Base-by-base conservation (phyloP, 92 coral and sea anemone genomes). In the Porites evermanni region DNA sequence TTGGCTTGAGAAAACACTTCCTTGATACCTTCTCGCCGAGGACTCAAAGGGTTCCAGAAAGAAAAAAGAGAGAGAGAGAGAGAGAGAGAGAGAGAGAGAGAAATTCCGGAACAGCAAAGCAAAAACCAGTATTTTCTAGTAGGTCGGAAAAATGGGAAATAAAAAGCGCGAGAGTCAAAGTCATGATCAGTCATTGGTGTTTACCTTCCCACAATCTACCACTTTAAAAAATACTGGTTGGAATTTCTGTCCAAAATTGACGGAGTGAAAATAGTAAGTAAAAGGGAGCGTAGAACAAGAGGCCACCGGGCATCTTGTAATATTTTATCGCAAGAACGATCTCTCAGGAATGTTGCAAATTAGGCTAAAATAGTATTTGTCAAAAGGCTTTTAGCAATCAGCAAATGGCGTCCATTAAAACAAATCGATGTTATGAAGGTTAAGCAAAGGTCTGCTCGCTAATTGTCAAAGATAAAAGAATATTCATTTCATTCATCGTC, bases 341-440 rank as follows among this genome's bases (percentile, higher is more conserved):
- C 53, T 61, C 56, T 11, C 16, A 1, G 70, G 21, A 6, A 18
- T 32, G 20, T 18, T 32, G 44, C n/a, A 19, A 58, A 75, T 17
- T 12, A 64, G n/a, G 71, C 38, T 38, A 32, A 56, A 70, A 32
- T 56, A 56, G 56, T 81, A n/a, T 20, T 81, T 58, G 77, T 81
- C 85, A 81, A 70, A 81, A 69, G 70, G 85, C 85, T 81, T 81
- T 81, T 81, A 81, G 68, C 77, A 58, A 56, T 53, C 67, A 54
- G 84, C 76, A 81, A 26, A 38, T 20, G 14, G 58, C 54, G 65
- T 58, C 77, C 52, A 59, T 69, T 18, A 54, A 65, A 53, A 16
- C 26, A 56, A 81, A 53, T 81, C 58, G 12, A 20, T 24, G 52
- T 58, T 58, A 6, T 79, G 73, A 60, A 74, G 87, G 87, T 83